phyloP scores from a whole-genome alignment of 2,888 invertebrate genomes.

The Corythucha ciliata region DNA sequence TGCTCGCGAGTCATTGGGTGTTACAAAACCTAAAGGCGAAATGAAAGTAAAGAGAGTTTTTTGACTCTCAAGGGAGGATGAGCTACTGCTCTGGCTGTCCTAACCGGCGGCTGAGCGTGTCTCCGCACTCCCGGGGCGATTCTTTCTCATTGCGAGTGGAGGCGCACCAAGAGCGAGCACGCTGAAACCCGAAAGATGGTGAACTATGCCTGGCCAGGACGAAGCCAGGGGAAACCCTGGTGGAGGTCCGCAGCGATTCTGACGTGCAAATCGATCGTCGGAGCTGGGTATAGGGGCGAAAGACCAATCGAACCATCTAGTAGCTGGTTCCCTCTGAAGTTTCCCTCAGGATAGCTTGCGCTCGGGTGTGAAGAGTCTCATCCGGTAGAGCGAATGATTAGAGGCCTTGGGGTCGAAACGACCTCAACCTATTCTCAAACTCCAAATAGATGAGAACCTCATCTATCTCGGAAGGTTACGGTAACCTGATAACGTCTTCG shows the following conservation, averaged over 20 bases:
- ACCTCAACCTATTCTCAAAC: slow-evolving; percentile 67
- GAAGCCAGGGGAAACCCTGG: slow-evolving; percentile 60
- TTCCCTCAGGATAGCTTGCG: slow-evolving; percentile 61
- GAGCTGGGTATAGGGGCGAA: slow-evolving; percentile 32
- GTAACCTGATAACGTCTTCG: no score
- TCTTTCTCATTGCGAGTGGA: slow-evolving; percentile 2
- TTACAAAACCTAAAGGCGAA: slow-evolving; percentile 53
- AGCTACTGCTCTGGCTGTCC: slow-evolving; percentile 24
- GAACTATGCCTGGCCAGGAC: slow-evolving; percentile 62
- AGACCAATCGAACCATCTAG: slow-evolving; percentile 47
- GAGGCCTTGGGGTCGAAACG: slow-evolving; percentile 59
- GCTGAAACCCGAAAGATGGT: slow-evolving; percentile 65
- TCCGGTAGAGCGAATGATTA: slow-evolving; percentile 70
- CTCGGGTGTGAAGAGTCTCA: slow-evolving; percentile 44
- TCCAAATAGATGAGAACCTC: slow-evolving; percentile 63
- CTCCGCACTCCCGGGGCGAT: background rate
- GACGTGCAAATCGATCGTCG: slow-evolving; percentile 56
- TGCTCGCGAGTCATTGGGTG: slow-evolving; percentile 59
- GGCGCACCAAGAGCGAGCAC: slow-evolving; percentile 55
- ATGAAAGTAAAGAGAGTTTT: slow-evolving; percentile 50
- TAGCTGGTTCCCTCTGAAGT: slow-evolving; percentile 50
- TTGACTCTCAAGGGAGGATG: slow-evolving; percentile 15
- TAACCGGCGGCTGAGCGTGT: slow-evolving; percentile 20
- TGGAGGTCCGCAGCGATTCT: slow-evolving; percentile 65
- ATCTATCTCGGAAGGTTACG: no score